Conservation (phyloP, 2,113 vertebrate species). For the Lutjanus erythropterus region DNA sequence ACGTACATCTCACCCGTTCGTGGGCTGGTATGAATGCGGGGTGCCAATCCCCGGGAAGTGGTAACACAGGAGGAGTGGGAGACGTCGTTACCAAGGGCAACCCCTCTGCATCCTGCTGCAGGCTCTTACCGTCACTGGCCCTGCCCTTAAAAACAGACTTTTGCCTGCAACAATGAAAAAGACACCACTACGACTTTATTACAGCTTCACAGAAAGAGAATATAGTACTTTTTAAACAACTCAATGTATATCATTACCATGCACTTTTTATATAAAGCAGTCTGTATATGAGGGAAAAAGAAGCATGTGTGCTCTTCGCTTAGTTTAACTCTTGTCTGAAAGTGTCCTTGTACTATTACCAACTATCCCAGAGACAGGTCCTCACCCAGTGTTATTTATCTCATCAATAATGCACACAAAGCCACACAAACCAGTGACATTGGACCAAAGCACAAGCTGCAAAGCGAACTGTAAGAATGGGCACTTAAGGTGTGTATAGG, state of each 20-base stretch:
- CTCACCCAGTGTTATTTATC: conserved; percentile 80
- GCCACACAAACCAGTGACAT: conserved; percentile 45
- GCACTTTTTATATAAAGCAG: conserved; percentile 84
- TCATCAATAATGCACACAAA: conserved; percentile 58
- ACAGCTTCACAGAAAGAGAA: conserved; percentile 81
- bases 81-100: conserved; percentile 55
- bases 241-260: conserved; percentile 80
- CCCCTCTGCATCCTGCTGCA: conserved; percentile 64
- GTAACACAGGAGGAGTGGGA: conserved; percentile 81
- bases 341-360: conserved; percentile 66
- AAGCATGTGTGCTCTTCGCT: conserved; percentile 81
- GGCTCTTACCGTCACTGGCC: conserved; percentile 51
- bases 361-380: conserved; percentile 61
- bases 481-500: conserved; percentile 63
- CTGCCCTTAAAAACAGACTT: conserved; percentile 73
- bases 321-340: conserved; percentile 65
- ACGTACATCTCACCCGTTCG: conserved; percentile 91
- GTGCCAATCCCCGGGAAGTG: conserved; percentile 98
- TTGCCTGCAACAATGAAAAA: conserved; percentile 68
- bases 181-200: conserved; percentile 74
- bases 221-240: conserved; percentile 82
- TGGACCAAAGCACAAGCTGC: conserved; percentile 72
- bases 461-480: conserved; percentile 63
- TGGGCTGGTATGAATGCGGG: conserved; percentile 98
- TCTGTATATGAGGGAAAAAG: conserved; percentile 87